Evolutionary conservation across 2,888 invertebrate species (phyloP).

Genomic region (Hesperia comma): DNA sequence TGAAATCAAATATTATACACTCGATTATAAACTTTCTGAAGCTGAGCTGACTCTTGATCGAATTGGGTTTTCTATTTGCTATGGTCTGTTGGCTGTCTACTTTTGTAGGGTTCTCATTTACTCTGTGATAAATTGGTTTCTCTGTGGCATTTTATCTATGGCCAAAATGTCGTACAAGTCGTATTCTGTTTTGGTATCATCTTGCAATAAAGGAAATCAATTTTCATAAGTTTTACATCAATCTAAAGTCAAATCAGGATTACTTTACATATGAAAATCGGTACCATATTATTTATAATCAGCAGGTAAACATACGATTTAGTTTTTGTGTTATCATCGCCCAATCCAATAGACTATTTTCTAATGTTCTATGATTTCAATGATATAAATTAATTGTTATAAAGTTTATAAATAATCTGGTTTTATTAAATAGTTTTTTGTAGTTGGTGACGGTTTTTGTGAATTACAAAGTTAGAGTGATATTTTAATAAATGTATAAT

Average conservation of each 20-base stretch:
- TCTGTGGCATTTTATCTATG: slow-evolving; percentile 16
- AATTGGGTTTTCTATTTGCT: too few species aligned
- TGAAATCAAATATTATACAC: too few species aligned
- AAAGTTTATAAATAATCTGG: slow-evolving; percentile 25
- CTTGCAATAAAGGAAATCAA: slow-evolving; percentile 69
- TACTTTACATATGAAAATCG: slow-evolving; percentile 53
- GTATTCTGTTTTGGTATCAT: slow-evolving; percentile 80
- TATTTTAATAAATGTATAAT: too few species aligned
- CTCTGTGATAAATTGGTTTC: not conserved
- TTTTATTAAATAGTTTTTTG: not conserved
- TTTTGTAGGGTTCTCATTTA: too few species aligned
- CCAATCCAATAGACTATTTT: slow-evolving; percentile 50
- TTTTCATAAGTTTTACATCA: slow-evolving; percentile 64
- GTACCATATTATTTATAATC: slow-evolving; percentile 43
- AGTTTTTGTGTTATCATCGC: slow-evolving; percentile 40
- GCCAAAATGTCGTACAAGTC: slow-evolving; percentile 66
- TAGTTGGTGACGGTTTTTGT: slow-evolving; percentile 2
- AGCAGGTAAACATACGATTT: slow-evolving; percentile 48
- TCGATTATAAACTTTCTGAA: too few species aligned
- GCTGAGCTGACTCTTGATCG: too few species aligned
- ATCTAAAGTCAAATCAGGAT: slow-evolving; percentile 52
- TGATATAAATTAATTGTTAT: slow-evolving; percentile 42
- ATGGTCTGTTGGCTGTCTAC: too few species aligned
- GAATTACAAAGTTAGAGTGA: not conserved
- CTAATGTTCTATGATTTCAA: slow-evolving; percentile 49